Percentiles rank a stretch among this genome's conserved stretches.
Evolutionary conservation across 2,113 vertebrate genomes (phyloP).

Genomic region (Axis porcinus): DNA sequence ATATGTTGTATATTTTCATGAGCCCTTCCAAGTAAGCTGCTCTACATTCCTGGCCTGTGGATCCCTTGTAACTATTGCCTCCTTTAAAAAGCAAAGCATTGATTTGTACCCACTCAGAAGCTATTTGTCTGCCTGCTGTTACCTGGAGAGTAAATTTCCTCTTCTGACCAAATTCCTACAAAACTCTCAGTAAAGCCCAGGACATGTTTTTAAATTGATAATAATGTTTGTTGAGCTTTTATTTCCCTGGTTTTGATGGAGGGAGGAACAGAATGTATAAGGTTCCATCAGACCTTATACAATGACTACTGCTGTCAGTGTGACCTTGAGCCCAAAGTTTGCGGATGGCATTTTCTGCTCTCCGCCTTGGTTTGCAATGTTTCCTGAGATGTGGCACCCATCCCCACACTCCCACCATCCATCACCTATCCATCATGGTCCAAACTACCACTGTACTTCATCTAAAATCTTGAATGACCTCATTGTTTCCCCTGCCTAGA

Average conservation of each 20-base stretch:
- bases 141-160: background rate
- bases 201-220: background rate
- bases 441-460: background rate
- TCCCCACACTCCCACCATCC: background rate
- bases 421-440: background rate
- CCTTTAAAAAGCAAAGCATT: background rate
- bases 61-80: background rate
- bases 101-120: background rate
- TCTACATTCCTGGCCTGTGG: background rate
- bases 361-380: background rate
- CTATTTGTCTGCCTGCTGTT: background rate
- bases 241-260: background rate
- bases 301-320: background rate
- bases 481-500: background rate
- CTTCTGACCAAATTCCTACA: background rate
- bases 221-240: background rate
- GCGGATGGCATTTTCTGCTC: background rate
- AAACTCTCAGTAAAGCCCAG: background rate
- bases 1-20: background rate
- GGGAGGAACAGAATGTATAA: background rate
- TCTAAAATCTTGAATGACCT: background rate
- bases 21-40: background rate
- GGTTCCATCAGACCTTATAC: background rate
- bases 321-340: background rate
- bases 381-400: background rate